Conservation (phyloP, 2,797 vertebrate genomes). For the Hirundo rustica region DNA sequence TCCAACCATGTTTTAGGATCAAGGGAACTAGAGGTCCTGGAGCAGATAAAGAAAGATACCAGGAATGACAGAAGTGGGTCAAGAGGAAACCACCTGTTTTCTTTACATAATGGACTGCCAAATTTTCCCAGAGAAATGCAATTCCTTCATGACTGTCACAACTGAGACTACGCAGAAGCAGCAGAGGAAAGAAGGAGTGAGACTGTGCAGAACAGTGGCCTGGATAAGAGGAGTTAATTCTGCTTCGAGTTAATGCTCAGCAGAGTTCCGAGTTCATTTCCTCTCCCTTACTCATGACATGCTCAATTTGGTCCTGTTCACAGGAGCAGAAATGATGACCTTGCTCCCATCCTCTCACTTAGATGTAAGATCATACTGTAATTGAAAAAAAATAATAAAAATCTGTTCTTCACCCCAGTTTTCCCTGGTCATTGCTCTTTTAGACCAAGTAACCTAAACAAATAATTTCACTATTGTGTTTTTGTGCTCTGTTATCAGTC, state of each 20-base stretch:
- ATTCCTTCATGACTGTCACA: neutral
- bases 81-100: constrained; percentile 34
- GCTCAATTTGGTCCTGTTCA: neutral
- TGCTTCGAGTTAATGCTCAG: neutral
- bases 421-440: neutral
- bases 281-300: neutral
- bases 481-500: constrained; percentile 21
- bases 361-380: neutral
- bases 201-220: neutral
- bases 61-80: neutral
- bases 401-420: neutral
- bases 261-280: neutral
- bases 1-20: neutral
- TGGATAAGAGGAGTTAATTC: neutral
- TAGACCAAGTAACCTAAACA: constrained; percentile 6
- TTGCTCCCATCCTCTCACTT: neutral
- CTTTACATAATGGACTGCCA: neutral
- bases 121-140: neutral
- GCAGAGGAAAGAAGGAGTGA: neutral
- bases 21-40: neutral
- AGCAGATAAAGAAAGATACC: neutral
- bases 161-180: neutral
- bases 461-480: neutral
- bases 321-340: neutral
- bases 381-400: neutral